Conservation (phyloP, 1,140 invertebrate genomes). For the Streblospio benedicti region DNA sequence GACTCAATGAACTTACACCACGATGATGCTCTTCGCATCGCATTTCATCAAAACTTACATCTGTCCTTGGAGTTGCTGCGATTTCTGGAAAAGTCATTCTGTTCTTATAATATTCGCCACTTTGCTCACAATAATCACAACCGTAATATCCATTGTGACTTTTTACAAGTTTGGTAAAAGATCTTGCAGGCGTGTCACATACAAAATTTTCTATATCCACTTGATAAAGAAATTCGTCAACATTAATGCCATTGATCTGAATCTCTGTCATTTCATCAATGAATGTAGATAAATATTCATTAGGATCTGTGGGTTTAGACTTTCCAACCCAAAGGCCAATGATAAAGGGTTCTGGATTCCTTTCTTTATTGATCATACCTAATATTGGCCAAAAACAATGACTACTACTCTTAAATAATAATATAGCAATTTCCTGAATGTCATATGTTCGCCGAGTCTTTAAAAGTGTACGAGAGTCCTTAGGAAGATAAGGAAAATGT, state of each 20-base stretch:
- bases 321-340: neutral
- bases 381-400: neutral
- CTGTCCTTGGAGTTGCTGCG: constrained; percentile 21
- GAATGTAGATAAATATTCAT: neutral
- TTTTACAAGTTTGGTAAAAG: neutral
- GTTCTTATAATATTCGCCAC: neutral
- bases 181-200: neutral
- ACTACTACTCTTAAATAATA: neutral
- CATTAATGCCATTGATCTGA: too few species aligned
- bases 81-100: constrained; percentile 24
- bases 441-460: neutral
- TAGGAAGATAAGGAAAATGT: neutral
- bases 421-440: neutral
- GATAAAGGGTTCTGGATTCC: neutral
- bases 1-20: neutral
- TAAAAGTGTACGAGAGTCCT: neutral
- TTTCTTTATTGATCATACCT: neutral
- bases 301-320: neutral
- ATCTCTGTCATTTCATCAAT: neutral
- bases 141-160: neutral
- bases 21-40: constrained; percentile 21
- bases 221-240: too few species aligned
- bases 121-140: neutral
- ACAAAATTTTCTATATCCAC: neutral
- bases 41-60: constrained; percentile 28